Evolutionary conservation across 2,797 vertebrate species (phyloP).

Genomic region (Parauchenoglanis ngamensis): DNA sequence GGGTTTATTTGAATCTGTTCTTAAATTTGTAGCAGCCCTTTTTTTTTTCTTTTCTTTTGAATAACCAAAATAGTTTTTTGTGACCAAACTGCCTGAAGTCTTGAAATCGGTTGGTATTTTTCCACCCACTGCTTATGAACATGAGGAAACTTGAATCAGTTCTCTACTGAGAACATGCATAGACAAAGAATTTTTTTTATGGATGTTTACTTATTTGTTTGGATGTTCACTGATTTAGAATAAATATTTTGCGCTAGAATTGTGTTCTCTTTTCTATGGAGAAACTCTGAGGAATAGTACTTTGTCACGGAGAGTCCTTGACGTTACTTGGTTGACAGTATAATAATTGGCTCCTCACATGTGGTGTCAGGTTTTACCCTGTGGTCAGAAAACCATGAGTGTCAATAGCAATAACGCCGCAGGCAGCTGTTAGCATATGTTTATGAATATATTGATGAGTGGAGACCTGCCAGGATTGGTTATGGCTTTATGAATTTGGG

Average conservation of each 20-base stretch:
- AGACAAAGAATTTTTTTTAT: slow-evolving; percentile 38
- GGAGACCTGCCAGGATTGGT: neutral
- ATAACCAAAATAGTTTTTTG: neutral
- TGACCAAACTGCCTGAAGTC: slow-evolving; percentile 21
- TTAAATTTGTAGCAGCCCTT: neutral
- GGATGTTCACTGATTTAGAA: slow-evolving; percentile 46
- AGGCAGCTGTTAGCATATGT: neutral
- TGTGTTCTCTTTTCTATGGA: neutral
- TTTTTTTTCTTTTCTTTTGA: no score
- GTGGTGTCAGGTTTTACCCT: neutral
- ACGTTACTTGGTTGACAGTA: no score
- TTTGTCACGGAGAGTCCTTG: neutral
- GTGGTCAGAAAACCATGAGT: neutral
- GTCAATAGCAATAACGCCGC: no score
- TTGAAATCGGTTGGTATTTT: slow-evolving; percentile 24
- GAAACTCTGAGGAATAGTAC: neutral
- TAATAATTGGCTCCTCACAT: neutral
- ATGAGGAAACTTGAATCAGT: slow-evolving; percentile 41
- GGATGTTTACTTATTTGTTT: slow-evolving; percentile 31
- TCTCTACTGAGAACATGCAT: slow-evolving; percentile 34
- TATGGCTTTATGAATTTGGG: neutral
- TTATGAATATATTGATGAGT: neutral
- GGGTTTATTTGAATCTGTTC: slow-evolving; percentile 10
- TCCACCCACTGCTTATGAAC: slow-evolving; percentile 18
- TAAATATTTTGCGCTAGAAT: slow-evolving; percentile 54